Base-by-base conservation (phyloP, 2,113 vertebrate species). In the Poecilia latipinna region DNA sequence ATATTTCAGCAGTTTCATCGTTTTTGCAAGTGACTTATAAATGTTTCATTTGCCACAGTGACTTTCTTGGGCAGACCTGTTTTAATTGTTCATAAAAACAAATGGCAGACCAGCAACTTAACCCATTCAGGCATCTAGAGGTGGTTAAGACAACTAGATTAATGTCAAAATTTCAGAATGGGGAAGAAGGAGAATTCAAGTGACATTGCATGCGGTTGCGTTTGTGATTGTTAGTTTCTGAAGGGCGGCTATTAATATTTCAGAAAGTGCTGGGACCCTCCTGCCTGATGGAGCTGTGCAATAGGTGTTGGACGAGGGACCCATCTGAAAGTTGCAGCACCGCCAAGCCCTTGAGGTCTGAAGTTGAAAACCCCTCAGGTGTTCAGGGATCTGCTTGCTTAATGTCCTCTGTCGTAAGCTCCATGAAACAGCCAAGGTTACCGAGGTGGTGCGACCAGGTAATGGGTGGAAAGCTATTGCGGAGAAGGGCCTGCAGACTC, bases 381-480 rank as follows among this genome's bases (percentile, higher is more conserved):
- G 39, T 42, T 42, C 39, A 42, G 39, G 4, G 39, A 15, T 15
- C 39, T 4, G 39, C 12, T 42, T 42, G 13, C 39, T 15, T 15
- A 15, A 42, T 42, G 39, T 42, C 15, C 91, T 96, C 95, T 96
- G 92, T 95, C 92, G 92, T 90, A 26, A 91, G 91, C 72, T 8
- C 93, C 92, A 93, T 95, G 95, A 96, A 88, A 96, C 95, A 93
- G 93, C 88, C 1, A 42, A 61, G 5, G 93, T 96, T 95, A 89
- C 95, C 90, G 95, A 33, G 90, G 95, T 92, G 94, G 96, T 93
- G 1, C 54, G 8, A 57, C 7, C 8, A 79, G 71, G 57, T 68
- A 92, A 57, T n/a, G 51, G 51, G 92, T 90, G 93, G 91, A 94
- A 95, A 91, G 93, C 93, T 93, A 90, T 95, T 89, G 93, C 93